Base-by-base conservation (phyloP, 1,140 invertebrate genomes). In the Ceratitis capitata region DNA sequence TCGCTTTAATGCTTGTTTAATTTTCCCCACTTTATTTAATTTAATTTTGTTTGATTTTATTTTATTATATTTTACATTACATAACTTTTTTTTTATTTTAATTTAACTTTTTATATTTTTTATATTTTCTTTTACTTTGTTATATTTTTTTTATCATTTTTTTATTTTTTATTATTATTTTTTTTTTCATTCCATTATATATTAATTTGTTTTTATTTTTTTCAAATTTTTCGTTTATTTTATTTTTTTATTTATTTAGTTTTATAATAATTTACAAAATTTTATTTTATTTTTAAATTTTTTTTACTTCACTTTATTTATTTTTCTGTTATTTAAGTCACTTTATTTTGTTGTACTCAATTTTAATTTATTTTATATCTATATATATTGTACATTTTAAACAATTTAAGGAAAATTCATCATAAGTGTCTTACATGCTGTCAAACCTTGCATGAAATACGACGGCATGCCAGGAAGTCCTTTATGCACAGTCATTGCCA, bases 391-490 rank as follows among this genome's bases (percentile, higher is more conserved):
- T n/a, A n/a, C n/a, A n/a, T n/a, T n/a, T 56, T 53, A 53, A n/a
- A 3, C 19, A n/a, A n/a, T 23, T 23, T 5, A 56, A n/a, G n/a
- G n/a, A n/a, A 56, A 56, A 56, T 23, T 6, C 4, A 56, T n/a
- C n/a, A 23, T 23, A 14, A 7, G n/a, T 23, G 51, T 9, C 85
- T 61, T 85, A 87, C 87, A 91, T 87, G 91, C 90, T 1, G 89
- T 91, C 1, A 91, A 87, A 1, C 90, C 90, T 53, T 91, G 90
- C n/a, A 88, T 84, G 58, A 91, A 91, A 64, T 91, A 91, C 5
- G 90, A 91, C 0, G 90, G 90, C 89, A 91, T 91, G 47, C 90
- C 90, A 0, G 86, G 90, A 16, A 91, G 64, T 7, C 90, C 89
- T 26, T 91, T 91, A 84, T 90, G 88, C 5, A 89, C 86, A 0